Conservation (phyloP, 2,113 vertebrate genomes). For the Lynx canadensis region DNA sequence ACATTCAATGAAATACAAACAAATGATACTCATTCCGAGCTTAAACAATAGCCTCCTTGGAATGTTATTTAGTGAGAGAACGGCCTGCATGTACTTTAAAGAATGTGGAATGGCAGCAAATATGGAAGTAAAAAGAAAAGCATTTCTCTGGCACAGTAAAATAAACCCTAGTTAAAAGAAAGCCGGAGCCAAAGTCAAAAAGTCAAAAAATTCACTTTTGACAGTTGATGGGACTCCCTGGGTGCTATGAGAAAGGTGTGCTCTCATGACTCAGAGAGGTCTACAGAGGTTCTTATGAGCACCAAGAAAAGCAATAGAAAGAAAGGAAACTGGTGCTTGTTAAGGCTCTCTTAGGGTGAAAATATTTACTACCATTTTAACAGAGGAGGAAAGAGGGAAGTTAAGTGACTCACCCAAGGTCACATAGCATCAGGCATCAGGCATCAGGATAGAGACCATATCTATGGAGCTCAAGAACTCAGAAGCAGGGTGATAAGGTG, state of each 20-base stretch:
- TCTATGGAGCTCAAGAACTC: not conserved
- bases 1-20: constrained; percentile 56
- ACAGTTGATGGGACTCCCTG: not conserved
- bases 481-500: not conserved
- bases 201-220: not conserved
- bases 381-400: not conserved
- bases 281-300: not conserved
- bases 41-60: constrained; percentile 49
- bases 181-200: not conserved
- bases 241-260: not conserved
- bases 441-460: not conserved
- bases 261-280: not conserved
- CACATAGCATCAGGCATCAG: not conserved
- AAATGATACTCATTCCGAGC: constrained; percentile 21
- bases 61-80: constrained; percentile 56
- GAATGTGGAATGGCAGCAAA: constrained; percentile 48
- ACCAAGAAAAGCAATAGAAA: not conserved
- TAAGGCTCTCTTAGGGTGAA: not conserved
- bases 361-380: not conserved
- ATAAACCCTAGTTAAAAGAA: not conserved
- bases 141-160: constrained; percentile 26
- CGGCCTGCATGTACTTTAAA: not conserved
- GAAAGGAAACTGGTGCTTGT: not conserved
- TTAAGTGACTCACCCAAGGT: not conserved
- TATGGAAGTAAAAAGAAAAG: constrained; percentile 45